These are phyloP conservation scores for Stratiomys singularior DNA, from an alignment of 2,888 invertebrate genomes.

Conservation along the genomic window DNA sequence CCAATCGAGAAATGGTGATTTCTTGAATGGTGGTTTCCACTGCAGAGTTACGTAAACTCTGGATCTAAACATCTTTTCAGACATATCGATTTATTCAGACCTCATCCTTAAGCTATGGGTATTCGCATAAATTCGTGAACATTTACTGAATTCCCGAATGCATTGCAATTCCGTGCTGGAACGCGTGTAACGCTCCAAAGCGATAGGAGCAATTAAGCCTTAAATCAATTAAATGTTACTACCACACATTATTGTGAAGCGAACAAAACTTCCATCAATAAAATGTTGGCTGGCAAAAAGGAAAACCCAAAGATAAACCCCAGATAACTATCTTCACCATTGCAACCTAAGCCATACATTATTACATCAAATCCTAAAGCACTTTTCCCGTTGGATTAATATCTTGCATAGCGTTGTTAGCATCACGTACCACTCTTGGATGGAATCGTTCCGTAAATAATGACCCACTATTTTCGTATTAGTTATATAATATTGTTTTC, in stretches of 20 bases:
- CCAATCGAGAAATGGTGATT: too few species aligned
- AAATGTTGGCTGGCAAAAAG: not conserved
- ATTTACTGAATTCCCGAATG: too few species aligned
- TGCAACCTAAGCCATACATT: not conserved
- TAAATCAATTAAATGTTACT: not conserved
- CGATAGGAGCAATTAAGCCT: too few species aligned
- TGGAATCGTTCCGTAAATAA: slow-evolving; percentile 38
- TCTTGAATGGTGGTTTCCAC: too few species aligned
- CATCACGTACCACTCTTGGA: not conserved
- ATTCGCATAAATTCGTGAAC: too few species aligned
- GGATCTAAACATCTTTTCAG: too few species aligned
- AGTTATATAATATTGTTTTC: slow-evolving; percentile 23
- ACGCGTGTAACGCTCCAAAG: too few species aligned
- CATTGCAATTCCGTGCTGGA: too few species aligned
- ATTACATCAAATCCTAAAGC: slow-evolving; percentile 5
- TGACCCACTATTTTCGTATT: slow-evolving; percentile 38
- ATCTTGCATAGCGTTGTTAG: not conserved
- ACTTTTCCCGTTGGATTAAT: slow-evolving; percentile 5
- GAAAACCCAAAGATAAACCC: not conserved
- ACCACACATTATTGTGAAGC: not conserved
- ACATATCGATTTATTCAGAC: too few species aligned
- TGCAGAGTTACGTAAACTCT: too few species aligned
- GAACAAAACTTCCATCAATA: not conserved
- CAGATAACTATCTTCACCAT: not conserved
- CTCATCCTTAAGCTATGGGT: too few species aligned